Conservation (phyloP, 2,797 vertebrate genomes). For the Phrynocephalus guinanensis region DNA sequence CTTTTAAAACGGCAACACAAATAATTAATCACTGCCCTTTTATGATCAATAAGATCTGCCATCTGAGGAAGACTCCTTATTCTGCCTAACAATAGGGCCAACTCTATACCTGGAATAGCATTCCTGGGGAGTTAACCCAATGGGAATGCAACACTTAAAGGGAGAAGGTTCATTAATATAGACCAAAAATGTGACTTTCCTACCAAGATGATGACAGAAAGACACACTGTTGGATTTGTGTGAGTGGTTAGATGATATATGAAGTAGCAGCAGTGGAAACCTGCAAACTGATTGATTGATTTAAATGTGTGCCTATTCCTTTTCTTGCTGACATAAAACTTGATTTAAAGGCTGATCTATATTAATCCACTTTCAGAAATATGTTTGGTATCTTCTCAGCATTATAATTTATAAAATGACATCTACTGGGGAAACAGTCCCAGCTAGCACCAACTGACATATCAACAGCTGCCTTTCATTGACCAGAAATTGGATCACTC, state of each 20-base stretch:
- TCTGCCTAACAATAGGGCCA: not conserved
- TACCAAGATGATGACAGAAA: not conserved
- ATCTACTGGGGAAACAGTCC: not conserved
- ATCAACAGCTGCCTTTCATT: constrained; percentile 28
- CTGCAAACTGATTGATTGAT: not conserved
- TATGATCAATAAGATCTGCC: not conserved
- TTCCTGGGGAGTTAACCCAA: not conserved
- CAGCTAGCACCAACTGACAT: not conserved
- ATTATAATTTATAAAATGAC: constrained; percentile 1
- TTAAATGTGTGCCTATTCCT: not conserved
- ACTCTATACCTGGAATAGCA: not conserved
- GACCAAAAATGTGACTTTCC: not conserved
- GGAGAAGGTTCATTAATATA: not conserved
- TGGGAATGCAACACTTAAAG: not conserved
- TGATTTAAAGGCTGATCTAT: constrained; percentile 6
- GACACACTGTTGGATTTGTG: not conserved
- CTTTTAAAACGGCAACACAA: not conserved
- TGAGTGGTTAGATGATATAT: not conserved
- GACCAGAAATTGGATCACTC: constrained; percentile 24
- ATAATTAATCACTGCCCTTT: not conserved
- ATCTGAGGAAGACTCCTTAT: not conserved
- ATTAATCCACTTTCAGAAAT: not conserved
- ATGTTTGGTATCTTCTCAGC: constrained; percentile 5
- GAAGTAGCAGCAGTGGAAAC: not conserved
- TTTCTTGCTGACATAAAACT: not conserved